These are phyloP conservation scores for Hirudo medicinalis DNA, from an alignment of 1,140 invertebrate species.

Conservation along the genomic window DNA sequence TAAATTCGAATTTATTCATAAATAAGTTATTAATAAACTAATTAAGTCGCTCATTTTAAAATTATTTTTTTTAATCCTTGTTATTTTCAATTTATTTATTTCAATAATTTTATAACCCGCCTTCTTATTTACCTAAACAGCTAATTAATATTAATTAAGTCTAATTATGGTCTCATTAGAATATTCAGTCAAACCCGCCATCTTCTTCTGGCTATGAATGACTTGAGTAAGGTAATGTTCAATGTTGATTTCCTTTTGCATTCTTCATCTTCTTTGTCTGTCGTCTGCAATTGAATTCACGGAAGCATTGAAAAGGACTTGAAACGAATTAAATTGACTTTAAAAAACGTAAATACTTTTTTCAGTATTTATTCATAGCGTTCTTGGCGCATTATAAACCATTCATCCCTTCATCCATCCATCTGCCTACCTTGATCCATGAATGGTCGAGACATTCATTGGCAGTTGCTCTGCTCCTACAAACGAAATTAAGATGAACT, in stretches of 20 bases:
- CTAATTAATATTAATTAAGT: no score
- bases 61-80: no score
- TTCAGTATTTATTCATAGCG: no score
- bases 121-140: no score
- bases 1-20: not conserved
- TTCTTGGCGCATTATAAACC: no score
- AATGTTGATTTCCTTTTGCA: constrained; percentile 36
- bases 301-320: no score
- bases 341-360: no score
- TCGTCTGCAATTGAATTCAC: constrained; percentile 28
- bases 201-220: constrained; percentile 42
- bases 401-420: no score
- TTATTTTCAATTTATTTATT: no score
- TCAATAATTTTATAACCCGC: no score
- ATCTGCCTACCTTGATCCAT: constrained; percentile 46
- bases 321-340: no score
- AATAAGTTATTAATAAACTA: not conserved
- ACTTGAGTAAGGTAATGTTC: constrained; percentile 44
- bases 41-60: no score
- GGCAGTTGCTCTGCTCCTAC: constrained; percentile 49
- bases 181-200: constrained; percentile 41
- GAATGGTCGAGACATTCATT: constrained; percentile 52
- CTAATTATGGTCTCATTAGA: not conserved
- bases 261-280: constrained; percentile 32
- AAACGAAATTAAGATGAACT: constrained; percentile 27